Evolutionary conservation across 2,888 invertebrate species (phyloP), one percentile per base, ranked within the genome.

Genomic region (Coenonympha glycerion): DNA sequence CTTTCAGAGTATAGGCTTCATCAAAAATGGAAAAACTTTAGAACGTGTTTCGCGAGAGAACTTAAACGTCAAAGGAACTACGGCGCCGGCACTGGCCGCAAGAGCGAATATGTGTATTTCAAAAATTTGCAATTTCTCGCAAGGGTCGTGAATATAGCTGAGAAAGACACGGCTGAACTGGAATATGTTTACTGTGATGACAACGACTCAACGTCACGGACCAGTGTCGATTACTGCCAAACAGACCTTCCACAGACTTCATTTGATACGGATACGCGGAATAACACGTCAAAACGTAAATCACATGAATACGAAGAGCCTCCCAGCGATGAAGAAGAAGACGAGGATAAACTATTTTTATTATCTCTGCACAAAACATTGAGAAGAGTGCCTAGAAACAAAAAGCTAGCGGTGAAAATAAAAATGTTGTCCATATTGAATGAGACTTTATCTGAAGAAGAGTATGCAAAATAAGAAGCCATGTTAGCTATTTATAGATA

Each of bases 21-120:
- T 44, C 64, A 62, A 49, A 58, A 55, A 47, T 64, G 60, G 64
- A 59, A 61, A 53, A 60, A 59, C 40, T 58, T 65, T 26, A 53
- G 60, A 50, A 49, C 49, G 30, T 61, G 63, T 51, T 62, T 53
- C 31, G 55, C 55, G 30, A 56, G 60, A 41, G 60, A 60, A 55
- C 51, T 56, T 11, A 61, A 56, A 37, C 51, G 59, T 21, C 56
- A 63, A 57, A 61, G 54, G 50, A 48, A 55, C 44, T 52, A 48
- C 33, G 53, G 53, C 1, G 19, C 53, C 0, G 53, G 45, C 6
- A 11, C 30, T 1, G 36, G 41, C 2, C 49, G 49, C 8, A 53
- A 46, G 19, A 53, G 45, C 46, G 46, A 53, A 53, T 53, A 53
- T 24, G 6, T 41, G 1, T 46, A 49, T 36, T 53, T 53, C 31